Percentiles rank a stretch among this genome's conserved stretches.
These are phyloP conservation scores for Arizona elegans DNA, from an alignment of 2,113 vertebrate species.

Conservation along the genomic window DNA sequence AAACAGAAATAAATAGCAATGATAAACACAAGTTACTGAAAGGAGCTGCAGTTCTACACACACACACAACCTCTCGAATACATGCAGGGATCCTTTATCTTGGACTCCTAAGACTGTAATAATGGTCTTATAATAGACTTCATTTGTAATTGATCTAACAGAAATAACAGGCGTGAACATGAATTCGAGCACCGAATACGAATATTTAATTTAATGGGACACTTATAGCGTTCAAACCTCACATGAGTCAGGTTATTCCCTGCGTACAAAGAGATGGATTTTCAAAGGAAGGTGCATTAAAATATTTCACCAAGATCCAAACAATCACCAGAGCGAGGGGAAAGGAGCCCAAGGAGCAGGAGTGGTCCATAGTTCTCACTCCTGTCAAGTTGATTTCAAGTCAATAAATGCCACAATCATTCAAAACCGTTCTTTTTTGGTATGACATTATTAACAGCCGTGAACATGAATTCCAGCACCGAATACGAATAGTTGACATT, in stretches of 20 bases:
- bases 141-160: no score
- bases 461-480: neutral
- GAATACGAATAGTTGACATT: neutral
- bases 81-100: no score
- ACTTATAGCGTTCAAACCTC: neutral
- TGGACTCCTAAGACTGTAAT: no score
- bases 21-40: neutral
- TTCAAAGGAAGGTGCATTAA: neutral
- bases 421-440: neutral
- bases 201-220: neutral
- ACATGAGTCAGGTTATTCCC: neutral
- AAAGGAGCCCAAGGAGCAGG: neutral
- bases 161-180: no score
- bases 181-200: no score
- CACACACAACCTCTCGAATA: no score
- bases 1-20: neutral
- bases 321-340: neutral
- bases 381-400: neutral
- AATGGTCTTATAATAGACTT: no score
- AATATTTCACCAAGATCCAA: conserved; percentile 6
- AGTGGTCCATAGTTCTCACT: neutral
- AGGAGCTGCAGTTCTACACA: no score
- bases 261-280: neutral
- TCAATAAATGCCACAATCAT: neutral
- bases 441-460: neutral